Evolutionary conservation across 2,888 invertebrate species (phyloP), one percentile per base, ranked within the genome.

Genomic region (Seladonia tumulorum): DNA sequence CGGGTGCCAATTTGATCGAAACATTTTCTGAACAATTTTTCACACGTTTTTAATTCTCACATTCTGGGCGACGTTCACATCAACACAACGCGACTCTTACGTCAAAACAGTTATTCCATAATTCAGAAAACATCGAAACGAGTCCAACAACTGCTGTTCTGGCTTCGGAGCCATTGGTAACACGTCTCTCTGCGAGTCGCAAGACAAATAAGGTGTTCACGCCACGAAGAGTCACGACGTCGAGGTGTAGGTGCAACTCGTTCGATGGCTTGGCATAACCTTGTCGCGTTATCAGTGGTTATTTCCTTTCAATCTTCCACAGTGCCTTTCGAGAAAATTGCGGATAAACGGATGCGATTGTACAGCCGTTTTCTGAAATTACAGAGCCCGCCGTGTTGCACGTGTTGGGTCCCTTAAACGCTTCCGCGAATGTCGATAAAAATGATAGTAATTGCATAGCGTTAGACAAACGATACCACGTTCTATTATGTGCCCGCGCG

Each of bases 341-440:
- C 78, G 79, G 76, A 89, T 86, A 84, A 89, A 82, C 74, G 83
- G 68, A 42, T 42, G 53, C 71, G 78, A 89, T 85, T 85, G 79
- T 66, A 79, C 60, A 71, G 68, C 53, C 63, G 81, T 73, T 79
- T 77, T 81, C 57, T 86, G 25, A 74, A 87, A 90, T 90, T 90
- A 87, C 79, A 87, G 86, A 80, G 75, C 71, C 29, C 22, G 68
- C 29, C 74, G 45, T 49, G 77, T 35, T 68, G 49, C 80, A 87
- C 80, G 76, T 78, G 83, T 81, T 53, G 14, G 79, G 42, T 77
- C 53, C 47, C 68, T 68, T 47, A 68, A 79, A 70, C 80, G 66
- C 85, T 81, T 84, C 81, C 84, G 83, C 63, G 66, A 82, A 87
- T 86, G 82, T 89, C 86, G 79, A 87, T 74, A 86, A 81, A 86